Conservation (phyloP, 2,797 vertebrate species). For the Champsocephalus gunnari region DNA sequence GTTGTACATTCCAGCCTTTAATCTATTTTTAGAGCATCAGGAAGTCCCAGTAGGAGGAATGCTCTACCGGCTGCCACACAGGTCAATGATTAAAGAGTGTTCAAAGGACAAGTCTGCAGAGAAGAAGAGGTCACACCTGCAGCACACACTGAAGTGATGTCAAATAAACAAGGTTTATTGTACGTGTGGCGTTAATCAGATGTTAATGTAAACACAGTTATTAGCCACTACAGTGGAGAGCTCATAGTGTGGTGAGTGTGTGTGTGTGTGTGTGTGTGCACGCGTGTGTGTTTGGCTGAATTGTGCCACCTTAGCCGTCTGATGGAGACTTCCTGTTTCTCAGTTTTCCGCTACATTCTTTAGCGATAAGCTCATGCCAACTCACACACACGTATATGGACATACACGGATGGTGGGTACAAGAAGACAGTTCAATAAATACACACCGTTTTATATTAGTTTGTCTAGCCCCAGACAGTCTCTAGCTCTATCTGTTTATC, state of each 20-base stretch:
- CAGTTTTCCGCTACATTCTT: conserved; percentile 83
- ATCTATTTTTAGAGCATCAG: conserved; percentile 20
- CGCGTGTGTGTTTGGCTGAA: conserved; percentile 17
- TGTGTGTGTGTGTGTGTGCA: not conserved
- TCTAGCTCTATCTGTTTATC: not conserved
- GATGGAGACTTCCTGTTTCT: conserved; percentile 82
- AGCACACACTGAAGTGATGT: not conserved
- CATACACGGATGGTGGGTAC: conserved; percentile 29
- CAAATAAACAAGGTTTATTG: not conserved
- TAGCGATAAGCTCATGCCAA: conserved; percentile 73
- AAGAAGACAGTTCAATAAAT: conserved; percentile 24
- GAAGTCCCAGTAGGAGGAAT: conserved; percentile 12
- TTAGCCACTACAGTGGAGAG: conserved; percentile 5
- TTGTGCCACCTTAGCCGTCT: conserved; percentile 59
- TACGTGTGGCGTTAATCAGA: conserved; percentile 16
- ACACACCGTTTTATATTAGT: conserved; percentile 20
- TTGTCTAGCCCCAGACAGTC: not conserved
- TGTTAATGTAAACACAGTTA: conserved; percentile 16
- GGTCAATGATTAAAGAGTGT: conserved; percentile 19
- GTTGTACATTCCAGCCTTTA: not conserved
- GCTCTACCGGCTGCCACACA: not conserved
- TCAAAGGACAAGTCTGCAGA: not conserved
- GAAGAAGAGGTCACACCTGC: conserved; percentile 36
- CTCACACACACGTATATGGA: conserved; percentile 33
- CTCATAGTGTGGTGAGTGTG: not conserved